Evolutionary conservation across 35 echinoderm and acorn worm genomes (phyloP).

Genomic region (Apostichopus californicus): DNA sequence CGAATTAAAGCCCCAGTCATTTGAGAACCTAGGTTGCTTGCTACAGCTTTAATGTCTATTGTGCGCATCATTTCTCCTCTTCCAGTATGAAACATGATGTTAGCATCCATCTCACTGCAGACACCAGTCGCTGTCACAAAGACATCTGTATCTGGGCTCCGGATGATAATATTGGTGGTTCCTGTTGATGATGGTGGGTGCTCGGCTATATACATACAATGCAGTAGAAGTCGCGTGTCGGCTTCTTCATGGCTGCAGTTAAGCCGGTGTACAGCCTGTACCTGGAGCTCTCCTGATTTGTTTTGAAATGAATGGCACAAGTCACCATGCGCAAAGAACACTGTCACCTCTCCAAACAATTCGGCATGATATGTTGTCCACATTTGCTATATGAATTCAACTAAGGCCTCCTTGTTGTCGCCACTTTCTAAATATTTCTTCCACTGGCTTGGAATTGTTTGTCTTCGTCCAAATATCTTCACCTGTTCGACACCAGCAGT

Average conservation of each 20-base stretch:
- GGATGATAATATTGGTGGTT: slow-evolving; percentile 14
- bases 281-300: background rate
- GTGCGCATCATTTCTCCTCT: slow-evolving; percentile 63
- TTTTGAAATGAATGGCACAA: slow-evolving; percentile 54
- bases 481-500: slow-evolving; percentile 9
- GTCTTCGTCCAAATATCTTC: slow-evolving; percentile 64
- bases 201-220: slow-evolving; percentile 26
- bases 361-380: slow-evolving; percentile 9
- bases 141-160: slow-evolving; percentile 82
- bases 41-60: slow-evolving; percentile 49
- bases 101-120: background rate
- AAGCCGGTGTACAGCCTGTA: slow-evolving; percentile 18
- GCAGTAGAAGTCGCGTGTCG: slow-evolving; percentile 66
- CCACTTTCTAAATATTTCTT: slow-evolving; percentile 68
- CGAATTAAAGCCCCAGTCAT: slow-evolving; percentile 54
- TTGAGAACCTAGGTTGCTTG: slow-evolving; percentile 34
- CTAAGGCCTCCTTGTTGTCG: slow-evolving; percentile 54
- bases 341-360: slow-evolving; percentile 45
- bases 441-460: slow-evolving; percentile 66
- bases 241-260: slow-evolving; percentile 74
- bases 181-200: background rate
- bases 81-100: slow-evolving; percentile 77
- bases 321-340: slow-evolving; percentile 65
- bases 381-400: slow-evolving; percentile 57
- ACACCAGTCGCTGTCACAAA: slow-evolving; percentile 52